phyloP scores from a whole-genome alignment of 1,140 invertebrate genomes.

The Arctopsyche grandis region DNA sequence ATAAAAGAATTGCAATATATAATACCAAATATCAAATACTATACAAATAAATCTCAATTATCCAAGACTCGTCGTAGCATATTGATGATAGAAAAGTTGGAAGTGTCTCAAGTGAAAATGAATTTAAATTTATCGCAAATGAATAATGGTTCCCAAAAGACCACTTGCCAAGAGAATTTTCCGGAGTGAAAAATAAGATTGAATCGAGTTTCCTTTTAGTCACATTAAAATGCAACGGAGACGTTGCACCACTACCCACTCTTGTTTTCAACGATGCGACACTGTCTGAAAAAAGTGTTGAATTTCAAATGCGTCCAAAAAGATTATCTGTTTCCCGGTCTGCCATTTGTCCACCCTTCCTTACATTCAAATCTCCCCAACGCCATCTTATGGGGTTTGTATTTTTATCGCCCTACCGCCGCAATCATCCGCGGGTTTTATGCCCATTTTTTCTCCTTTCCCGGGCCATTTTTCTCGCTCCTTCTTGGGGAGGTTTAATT shows the following conservation, averaged over 20 bases:
- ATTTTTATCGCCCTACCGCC: constrained; percentile 21
- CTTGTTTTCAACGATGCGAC: neutral
- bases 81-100: no score
- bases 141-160: no score
- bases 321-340: constrained; percentile 21
- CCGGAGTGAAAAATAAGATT: neutral
- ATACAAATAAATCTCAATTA: no score
- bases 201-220: constrained; percentile 4
- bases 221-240: constrained; percentile 19
- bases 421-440: constrained; percentile 46
- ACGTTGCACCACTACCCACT: neutral
- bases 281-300: neutral
- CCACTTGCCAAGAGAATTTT: no score
- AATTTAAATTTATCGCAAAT: no score
- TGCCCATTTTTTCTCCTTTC: constrained; percentile 46
- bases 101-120: no score
- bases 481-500: constrained; percentile 50
- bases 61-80: no score
- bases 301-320: constrained; percentile 23
- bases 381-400: neutral
- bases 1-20: no score
- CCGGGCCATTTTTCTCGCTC: constrained; percentile 37
- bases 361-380: neutral
- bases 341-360: constrained; percentile 23
- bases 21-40: no score